These are phyloP conservation scores for Mastomys coucha DNA, from an alignment of 2,113 vertebrate genomes.

Conservation along the genomic window DNA sequence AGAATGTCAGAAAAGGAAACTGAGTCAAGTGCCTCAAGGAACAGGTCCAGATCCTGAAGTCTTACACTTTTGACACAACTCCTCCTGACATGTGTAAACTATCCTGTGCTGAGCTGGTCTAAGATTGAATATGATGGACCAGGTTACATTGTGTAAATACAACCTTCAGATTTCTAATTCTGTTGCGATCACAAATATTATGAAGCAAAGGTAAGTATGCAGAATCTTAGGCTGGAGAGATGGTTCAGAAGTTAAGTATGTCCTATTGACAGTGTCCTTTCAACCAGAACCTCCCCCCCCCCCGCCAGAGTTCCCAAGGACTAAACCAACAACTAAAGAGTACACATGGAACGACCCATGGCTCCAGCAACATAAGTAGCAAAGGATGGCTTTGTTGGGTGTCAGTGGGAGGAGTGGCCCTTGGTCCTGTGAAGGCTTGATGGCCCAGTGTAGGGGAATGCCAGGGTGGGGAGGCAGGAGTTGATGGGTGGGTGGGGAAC, in stretches of 20 bases:
- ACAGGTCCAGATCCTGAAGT: background rate
- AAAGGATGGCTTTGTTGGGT: too few species aligned
- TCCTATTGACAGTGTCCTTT: too few species aligned
- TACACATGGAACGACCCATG: too few species aligned
- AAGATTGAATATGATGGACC: background rate
- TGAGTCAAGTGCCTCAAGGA: background rate
- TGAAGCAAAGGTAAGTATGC: background rate
- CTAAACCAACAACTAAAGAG: too few species aligned
- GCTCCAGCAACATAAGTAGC: too few species aligned
- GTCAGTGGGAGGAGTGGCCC: too few species aligned
- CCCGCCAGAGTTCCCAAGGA: too few species aligned
- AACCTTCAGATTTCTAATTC: background rate
- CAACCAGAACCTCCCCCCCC: too few species aligned
- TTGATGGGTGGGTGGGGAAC: too few species aligned
- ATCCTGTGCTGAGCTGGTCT: background rate
- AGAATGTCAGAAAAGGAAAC: background rate
- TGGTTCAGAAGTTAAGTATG: background rate
- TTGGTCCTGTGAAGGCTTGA: too few species aligned
- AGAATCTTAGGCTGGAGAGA: background rate
- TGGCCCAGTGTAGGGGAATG: too few species aligned
- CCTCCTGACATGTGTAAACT: background rate
- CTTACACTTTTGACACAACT: background rate
- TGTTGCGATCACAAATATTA: background rate
- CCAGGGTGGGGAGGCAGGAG: too few species aligned
- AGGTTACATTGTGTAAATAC: background rate